Evolutionary conservation across 64 coral and sea anemone genomes (phyloP).

Genomic region (Exaiptasia diaphana): DNA sequence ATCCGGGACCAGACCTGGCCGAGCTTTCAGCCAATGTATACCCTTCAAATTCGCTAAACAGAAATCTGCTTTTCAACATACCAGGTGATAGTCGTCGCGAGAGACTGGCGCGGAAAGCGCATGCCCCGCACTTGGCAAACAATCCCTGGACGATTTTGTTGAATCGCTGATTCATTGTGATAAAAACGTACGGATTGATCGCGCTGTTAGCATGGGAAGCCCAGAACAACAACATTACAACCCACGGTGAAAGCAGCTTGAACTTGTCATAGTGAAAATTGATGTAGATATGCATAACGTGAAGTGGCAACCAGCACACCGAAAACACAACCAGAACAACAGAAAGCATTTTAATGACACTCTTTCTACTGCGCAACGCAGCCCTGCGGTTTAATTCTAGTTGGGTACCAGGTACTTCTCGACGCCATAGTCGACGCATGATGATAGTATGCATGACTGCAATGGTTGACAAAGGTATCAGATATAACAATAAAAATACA

Average conservation of each 20-base stretch:
- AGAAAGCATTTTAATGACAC: constrained; percentile 70
- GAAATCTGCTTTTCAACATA: no score
- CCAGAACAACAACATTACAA: neutral
- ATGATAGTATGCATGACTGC: constrained; percentile 51
- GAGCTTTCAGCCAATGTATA: no score
- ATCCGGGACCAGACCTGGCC: no score
- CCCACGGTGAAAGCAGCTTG: neutral
- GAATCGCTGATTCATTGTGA: constrained; percentile 64
- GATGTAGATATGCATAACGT: constrained; percentile 1
- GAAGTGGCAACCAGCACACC: constrained; percentile 66
- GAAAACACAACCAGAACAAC: constrained; percentile 68
- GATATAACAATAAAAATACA: constrained; percentile 26
- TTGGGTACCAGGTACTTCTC: constrained; percentile 54
- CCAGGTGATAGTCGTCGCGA: no score
- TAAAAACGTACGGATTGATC: constrained; percentile 73
- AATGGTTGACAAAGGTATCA: constrained; percentile 47
- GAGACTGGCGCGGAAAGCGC: no score
- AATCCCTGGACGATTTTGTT: no score
- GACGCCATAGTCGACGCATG: constrained; percentile 52
- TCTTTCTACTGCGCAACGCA: constrained; percentile 18
- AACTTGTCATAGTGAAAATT: neutral
- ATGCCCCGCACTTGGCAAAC: no score
- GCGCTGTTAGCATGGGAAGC: constrained; percentile 62
- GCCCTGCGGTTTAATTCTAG: constrained; percentile 24
- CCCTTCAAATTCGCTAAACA: no score